These are phyloP conservation scores for Hippocampus mohnikei DNA, from an alignment of 2,113 vertebrate genomes.

Conservation along the genomic window DNA sequence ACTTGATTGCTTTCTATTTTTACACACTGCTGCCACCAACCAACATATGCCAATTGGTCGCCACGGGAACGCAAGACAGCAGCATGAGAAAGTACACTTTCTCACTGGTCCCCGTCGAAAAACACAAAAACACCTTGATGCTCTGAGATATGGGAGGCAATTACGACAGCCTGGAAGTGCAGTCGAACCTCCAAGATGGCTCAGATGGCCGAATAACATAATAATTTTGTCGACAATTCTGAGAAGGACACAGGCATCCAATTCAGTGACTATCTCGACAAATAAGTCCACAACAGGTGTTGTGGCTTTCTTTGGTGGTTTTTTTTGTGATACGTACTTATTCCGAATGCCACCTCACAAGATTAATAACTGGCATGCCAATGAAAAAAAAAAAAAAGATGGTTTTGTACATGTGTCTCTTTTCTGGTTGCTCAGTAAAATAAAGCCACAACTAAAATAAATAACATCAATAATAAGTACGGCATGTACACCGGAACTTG, in stretches of 20 bases:
- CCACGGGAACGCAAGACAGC: conserved; percentile 70
- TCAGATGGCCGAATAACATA: neutral
- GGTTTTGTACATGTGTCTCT: neutral
- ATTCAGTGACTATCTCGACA: neutral
- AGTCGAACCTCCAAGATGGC: neutral
- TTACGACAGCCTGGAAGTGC: conserved; percentile 23
- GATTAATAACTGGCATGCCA: neutral
- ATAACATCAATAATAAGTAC: neutral
- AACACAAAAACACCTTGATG: conserved; percentile 29
- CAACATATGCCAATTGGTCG: conserved; percentile 75
- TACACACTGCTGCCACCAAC: conserved; percentile 69
- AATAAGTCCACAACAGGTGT: neutral
- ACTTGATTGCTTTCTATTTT: conserved; percentile 83
- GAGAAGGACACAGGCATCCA: neutral
- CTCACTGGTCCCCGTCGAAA: conserved; percentile 47
- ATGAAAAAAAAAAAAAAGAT: neutral
- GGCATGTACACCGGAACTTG: neutral
- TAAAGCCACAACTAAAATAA: neutral
- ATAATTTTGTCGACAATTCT: neutral
- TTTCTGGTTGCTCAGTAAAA: neutral
- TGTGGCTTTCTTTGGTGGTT: too few relatives aligned
- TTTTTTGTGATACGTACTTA: too few relatives aligned
- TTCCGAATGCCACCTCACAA: neutral
- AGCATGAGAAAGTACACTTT: conserved; percentile 60
- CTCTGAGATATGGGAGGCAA: conserved; percentile 58